These are phyloP conservation scores for Calyptomena viridis DNA, from an alignment of 2,113 vertebrate species.

Conservation along the genomic window DNA sequence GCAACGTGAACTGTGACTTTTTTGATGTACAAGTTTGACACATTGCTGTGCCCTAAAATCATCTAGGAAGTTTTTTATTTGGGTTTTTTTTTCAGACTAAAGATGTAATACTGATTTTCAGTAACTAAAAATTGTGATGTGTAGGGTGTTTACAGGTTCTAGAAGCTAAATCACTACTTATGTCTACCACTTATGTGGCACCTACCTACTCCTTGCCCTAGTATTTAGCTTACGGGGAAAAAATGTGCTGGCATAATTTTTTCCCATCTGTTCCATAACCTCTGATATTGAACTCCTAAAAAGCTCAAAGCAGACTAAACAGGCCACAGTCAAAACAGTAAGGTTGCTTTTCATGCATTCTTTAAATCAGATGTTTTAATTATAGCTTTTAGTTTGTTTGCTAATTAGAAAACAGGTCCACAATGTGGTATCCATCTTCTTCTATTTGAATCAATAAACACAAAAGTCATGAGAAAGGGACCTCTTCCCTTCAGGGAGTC, in stretches of 20 bases:
- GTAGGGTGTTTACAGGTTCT: background rate
- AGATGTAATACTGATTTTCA: background rate
- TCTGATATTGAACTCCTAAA: constrained; percentile 36
- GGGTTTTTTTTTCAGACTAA: background rate
- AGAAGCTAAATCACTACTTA: constrained; percentile 1
- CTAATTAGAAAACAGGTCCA: constrained; percentile 48
- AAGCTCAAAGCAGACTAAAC: constrained; percentile 47
- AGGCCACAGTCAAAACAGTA: constrained; percentile 27
- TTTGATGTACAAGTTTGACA: background rate
- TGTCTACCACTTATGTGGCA: background rate
- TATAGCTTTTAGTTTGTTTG: constrained; percentile 26
- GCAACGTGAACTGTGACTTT: background rate
- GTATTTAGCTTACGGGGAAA: constrained; percentile 3
- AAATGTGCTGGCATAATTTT: background rate
- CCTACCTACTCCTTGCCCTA: background rate
- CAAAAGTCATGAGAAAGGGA: constrained; percentile 70
- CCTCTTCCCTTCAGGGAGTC: constrained; percentile 64
- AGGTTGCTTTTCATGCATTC: constrained; percentile 19
- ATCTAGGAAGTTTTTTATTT: background rate
- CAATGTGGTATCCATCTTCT: constrained; percentile 59
- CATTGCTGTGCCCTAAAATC: background rate
- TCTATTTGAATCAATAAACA: constrained; percentile 68
- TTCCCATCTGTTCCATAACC: constrained; percentile 31
- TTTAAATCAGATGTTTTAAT: constrained; percentile 47
- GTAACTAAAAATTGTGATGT: background rate